Conservation (phyloP, 1,140 invertebrate genomes). For the Cepaea nemoralis region DNA sequence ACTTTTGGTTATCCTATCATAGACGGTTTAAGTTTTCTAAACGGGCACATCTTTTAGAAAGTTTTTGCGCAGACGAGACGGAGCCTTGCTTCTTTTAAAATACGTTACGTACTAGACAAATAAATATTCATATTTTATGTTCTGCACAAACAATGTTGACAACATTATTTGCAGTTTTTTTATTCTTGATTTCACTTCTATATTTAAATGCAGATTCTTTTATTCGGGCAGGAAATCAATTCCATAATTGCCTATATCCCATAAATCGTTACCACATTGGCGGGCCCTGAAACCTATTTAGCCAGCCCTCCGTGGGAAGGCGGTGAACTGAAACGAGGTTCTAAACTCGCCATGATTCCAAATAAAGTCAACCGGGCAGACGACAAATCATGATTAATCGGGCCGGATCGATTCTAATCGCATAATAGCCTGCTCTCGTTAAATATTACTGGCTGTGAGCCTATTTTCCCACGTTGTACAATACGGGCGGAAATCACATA, state of each 20-base stretch:
- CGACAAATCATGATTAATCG: conserved; percentile 32
- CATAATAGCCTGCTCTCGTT: conserved; percentile 11
- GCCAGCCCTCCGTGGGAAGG: background rate
- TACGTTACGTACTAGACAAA: too few relatives aligned
- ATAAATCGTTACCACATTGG: background rate
- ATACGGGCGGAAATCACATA: background rate
- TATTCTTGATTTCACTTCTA: background rate
- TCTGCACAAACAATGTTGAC: too few relatives aligned
- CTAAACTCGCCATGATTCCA: conserved; percentile 18
- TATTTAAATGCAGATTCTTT: background rate
- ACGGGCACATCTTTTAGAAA: too few relatives aligned
- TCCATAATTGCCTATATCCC: conserved; percentile 11
- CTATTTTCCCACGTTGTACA: background rate
- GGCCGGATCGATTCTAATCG: conserved; percentile 25
- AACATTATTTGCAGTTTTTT: background rate
- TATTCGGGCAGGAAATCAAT: conserved; percentile 2
- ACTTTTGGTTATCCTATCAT: too few relatives aligned
- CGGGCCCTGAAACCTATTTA: background rate
- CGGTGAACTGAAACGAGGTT: background rate
- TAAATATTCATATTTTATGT: too few relatives aligned
- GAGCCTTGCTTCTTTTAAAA: too few relatives aligned
- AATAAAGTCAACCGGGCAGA: background rate
- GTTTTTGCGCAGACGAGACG: too few relatives aligned
- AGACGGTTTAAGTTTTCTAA: too few relatives aligned
- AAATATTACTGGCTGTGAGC: background rate